Evolutionary conservation across 2,113 vertebrate genomes (phyloP).

Genomic region (Cheilinus undulatus): DNA sequence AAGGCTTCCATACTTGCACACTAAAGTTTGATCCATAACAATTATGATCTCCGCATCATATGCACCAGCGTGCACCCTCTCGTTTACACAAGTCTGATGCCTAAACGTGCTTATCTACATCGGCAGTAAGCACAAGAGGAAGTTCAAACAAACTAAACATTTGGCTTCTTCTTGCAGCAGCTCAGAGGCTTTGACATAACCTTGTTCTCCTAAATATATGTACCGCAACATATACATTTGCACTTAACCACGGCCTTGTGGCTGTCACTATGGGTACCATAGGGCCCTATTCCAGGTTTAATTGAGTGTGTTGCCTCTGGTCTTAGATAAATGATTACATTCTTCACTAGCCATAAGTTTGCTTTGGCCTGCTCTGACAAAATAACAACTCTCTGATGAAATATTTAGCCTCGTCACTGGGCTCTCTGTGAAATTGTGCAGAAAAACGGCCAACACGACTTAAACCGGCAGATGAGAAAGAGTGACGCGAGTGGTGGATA

Average conservation of each 20-base stretch:
- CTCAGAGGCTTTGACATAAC: conserved; percentile 37
- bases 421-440: conserved; percentile 70
- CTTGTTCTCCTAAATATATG: conserved; percentile 27
- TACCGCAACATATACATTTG: conserved; percentile 41
- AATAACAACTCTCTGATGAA: conserved; percentile 67
- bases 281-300: conserved; percentile 70
- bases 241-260: conserved; percentile 45
- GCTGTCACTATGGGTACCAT: conserved; percentile 57
- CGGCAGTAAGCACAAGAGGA: conserved; percentile 34
- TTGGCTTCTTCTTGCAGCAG: conserved; percentile 37
- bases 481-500: conserved; percentile 52
- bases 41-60: neutral
- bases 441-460: conserved; percentile 61
- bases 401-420: conserved; percentile 62
- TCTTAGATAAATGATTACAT: conserved; percentile 82
- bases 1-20: too few species aligned
- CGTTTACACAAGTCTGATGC: conserved; percentile 9
- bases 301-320: conserved; percentile 71
- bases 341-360: conserved; percentile 72
- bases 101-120: conserved; percentile 38
- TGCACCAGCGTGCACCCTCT: neutral
- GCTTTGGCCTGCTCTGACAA: conserved; percentile 69
- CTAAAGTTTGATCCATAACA: neutral
- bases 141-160: conserved; percentile 53
- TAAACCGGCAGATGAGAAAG: conserved; percentile 34